phyloP scores from a whole-genome alignment of 2,888 invertebrate genomes.

The Aphrophora alni region DNA sequence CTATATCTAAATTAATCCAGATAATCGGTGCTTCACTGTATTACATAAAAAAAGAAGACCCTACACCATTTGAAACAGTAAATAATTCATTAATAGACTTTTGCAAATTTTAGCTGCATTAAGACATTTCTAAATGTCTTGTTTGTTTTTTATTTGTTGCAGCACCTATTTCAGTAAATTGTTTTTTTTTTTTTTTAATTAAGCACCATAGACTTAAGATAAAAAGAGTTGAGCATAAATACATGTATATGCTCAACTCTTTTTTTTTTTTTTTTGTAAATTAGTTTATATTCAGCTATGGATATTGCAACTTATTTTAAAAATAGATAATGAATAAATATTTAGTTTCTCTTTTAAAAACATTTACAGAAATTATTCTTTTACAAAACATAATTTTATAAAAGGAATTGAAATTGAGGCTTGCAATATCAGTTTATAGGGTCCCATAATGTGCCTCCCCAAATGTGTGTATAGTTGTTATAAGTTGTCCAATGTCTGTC shows the following conservation, averaged over 20 bases:
- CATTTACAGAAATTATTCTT: neutral
- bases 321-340: neutral
- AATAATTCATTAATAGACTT: neutral
- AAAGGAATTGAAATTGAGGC: neutral
- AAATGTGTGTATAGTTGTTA: conserved; percentile 11
- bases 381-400: neutral
- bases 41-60: neutral
- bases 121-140: neutral
- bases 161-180: neutral
- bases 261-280: neutral
- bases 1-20: neutral
- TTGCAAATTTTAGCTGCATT: neutral
- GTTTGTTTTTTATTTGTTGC: neutral
- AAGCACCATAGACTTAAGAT: neutral
- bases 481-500: conserved; percentile 50
- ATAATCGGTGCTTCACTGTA: neutral
- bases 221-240: neutral
- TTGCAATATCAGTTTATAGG: neutral
- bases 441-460: conserved; percentile 9
- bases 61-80: neutral
- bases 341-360: neutral
- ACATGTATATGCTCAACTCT: neutral
- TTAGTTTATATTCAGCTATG: neutral
- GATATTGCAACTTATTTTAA: neutral
- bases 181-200: neutral